A percentile compares a stretch with the other conserved stretches of the same genome.
phyloP scores from a whole-genome alignment of 53 echinoderm and acorn worm species.

The Holothuria leucospilota region DNA sequence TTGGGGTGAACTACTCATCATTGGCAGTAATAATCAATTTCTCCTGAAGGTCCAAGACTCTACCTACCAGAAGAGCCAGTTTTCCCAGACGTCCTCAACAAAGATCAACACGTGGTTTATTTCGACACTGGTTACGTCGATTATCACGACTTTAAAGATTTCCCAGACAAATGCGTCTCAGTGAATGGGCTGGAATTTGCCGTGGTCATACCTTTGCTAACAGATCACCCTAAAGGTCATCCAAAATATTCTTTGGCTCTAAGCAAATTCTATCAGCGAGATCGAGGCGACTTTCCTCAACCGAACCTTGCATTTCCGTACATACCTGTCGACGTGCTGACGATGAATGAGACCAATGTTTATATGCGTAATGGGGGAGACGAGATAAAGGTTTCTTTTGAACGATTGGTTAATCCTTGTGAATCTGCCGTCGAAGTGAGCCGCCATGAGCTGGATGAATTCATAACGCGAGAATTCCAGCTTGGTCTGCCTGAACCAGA shows the following conservation, averaged over 20 bases:
- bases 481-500: background rate
- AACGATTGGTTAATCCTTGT: background rate
- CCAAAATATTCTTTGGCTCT: conserved; percentile 11
- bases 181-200: background rate
- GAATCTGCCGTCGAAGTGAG: background rate
- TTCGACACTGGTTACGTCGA: background rate
- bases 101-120: background rate
- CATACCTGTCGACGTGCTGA: conserved; percentile 6
- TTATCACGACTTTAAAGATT: background rate
- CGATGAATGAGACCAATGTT: background rate
- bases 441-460: background rate
- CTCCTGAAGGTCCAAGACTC: background rate
- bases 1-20: too few species aligned
- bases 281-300: conserved; percentile 11
- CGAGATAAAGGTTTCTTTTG: background rate
- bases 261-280: background rate
- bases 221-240: background rate
- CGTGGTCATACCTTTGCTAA: background rate
- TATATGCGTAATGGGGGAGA: background rate
- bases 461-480: background rate
- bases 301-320: conserved; percentile 6
- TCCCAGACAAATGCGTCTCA: background rate
- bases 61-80: conserved; percentile 1
- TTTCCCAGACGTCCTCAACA: background rate
- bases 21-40: too few species aligned